Base-by-base conservation (phyloP, 2,888 invertebrate genomes). In the Spilarctia lutea region DNA sequence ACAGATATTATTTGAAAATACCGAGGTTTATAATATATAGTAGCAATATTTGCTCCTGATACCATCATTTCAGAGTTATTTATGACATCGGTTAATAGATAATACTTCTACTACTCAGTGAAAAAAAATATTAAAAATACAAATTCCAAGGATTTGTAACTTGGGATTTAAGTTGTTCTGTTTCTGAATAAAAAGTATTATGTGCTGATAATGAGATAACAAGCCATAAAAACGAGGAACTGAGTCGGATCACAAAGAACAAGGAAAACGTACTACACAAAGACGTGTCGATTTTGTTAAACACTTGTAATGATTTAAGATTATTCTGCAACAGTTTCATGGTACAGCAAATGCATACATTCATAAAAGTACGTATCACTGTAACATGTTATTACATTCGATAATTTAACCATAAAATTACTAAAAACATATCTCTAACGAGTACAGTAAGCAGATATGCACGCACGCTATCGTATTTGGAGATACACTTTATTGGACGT, bases 401-500 rank as follows among this genome's bases (percentile, higher is more conserved):
- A 18, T 30, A 30, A 48, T 68, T 68, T 68, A 68, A 48, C 68
- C 48, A 48, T 68, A 48, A 48, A 52, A 69, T 69, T n/a, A 39
- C 52, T 63, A 70, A 39, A 70, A 42, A 42, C 60, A 63, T 30
- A 27, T 63, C 60, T 27, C 30, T 72, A 66, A 27, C 52, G 30
- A 63, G 60, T 13, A 60, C 33, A 70, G 42, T 65, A 52, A 65
- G 65, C 60, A 63, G 65, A 67, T 66, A 70, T 48, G 27, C 39
- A 67, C 48, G 56, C 39, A 67, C 67, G 67, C 66, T 74, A 74
- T 74, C 74, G 74, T 75, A 73, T 77, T 72, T 69, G 68, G 71
- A 79, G 67, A 76, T 71, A 76, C 63, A 48, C 45, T 67, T 68
- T 73, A 69, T 71, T 74, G 27, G 42, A 71, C 60, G 73, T 80